Evolutionary conservation across 1,140 invertebrate species (phyloP).

Genomic region (Panagrolaimus sp.): DNA sequence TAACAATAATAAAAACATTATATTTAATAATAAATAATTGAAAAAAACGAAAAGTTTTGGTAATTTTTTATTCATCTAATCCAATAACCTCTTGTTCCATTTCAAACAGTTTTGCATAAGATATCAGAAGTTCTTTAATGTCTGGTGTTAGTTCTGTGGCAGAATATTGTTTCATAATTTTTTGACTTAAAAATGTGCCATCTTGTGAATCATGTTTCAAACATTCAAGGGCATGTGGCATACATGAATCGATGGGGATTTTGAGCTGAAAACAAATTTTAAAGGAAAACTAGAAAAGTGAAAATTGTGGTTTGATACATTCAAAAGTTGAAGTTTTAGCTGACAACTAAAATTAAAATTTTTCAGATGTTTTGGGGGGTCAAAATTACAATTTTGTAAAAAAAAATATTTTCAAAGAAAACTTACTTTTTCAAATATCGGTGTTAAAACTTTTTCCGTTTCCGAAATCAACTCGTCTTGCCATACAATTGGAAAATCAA

Average conservation of each 20-base stretch:
- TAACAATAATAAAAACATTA: too few relatives aligned
- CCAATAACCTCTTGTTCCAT: neutral
- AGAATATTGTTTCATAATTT: neutral
- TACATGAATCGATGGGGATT: neutral
- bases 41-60: too few relatives aligned
- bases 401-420: too few relatives aligned
- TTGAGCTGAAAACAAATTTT: neutral
- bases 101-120: neutral
- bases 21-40: too few relatives aligned
- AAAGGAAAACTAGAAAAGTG: too few relatives aligned
- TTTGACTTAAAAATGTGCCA: neutral
- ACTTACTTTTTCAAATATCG: neutral
- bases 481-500: constrained; percentile 1
- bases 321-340: too few relatives aligned
- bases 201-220: neutral
- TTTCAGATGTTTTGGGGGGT: too few relatives aligned
- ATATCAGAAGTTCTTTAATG: neutral
- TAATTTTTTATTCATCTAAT: too few relatives aligned
- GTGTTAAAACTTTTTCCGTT: neutral
- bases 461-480: neutral
- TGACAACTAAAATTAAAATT: too few relatives aligned
- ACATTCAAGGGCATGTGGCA: neutral
- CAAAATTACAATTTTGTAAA: too few relatives aligned
- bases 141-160: neutral
- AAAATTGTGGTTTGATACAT: too few relatives aligned